A percentile compares a stretch with the other conserved stretches of the same genome.
phyloP scores from a whole-genome alignment of 2,888 invertebrate genomes.

The Andrena flavipes region DNA sequence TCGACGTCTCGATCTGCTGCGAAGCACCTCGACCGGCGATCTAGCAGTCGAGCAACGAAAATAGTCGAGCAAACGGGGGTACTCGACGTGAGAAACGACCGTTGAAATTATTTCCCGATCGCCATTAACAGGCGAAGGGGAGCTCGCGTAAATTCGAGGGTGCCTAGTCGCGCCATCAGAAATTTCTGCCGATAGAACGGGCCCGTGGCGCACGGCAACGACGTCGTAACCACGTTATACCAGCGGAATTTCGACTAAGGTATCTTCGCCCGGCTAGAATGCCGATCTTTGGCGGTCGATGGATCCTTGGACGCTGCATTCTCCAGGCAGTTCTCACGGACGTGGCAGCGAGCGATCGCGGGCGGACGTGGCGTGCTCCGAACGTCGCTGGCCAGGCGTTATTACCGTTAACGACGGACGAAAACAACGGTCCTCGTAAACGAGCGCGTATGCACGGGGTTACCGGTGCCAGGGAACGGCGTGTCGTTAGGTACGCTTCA shows the following conservation, averaged over 20 bases:
- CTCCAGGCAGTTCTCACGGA: not conserved
- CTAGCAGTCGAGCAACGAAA: too few relatives aligned
- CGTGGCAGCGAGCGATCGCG: not conserved
- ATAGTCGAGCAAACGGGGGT: too few relatives aligned
- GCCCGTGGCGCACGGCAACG: not conserved
- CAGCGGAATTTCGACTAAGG: conserved; percentile 24
- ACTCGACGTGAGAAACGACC: not conserved
- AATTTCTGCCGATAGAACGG: not conserved
- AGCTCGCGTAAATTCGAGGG: not conserved
- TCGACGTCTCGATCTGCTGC: not conserved
- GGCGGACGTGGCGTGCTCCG: conserved; percentile 6
- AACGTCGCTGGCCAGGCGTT: conserved; percentile 29
- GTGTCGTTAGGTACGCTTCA: conserved; percentile 68
- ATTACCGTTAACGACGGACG: conserved; percentile 70
- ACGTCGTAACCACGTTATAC: conserved; percentile 4
- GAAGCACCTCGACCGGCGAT: too few relatives aligned
- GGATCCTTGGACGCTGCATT: conserved; percentile 12
- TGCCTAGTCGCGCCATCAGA: not conserved
- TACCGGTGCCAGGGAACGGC: conserved; percentile 38
- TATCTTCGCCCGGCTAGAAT: conserved; percentile 3
- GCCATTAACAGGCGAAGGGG: not conserved
- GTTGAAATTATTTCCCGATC: conserved; percentile 11
- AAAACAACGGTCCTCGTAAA: conserved; percentile 70
- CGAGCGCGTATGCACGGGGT: conserved; percentile 53
- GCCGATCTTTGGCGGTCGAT: conserved; percentile 26